These are phyloP conservation scores for Cuculus canorus DNA, from an alignment of 2,797 vertebrate genomes.

Conservation along the genomic window DNA sequence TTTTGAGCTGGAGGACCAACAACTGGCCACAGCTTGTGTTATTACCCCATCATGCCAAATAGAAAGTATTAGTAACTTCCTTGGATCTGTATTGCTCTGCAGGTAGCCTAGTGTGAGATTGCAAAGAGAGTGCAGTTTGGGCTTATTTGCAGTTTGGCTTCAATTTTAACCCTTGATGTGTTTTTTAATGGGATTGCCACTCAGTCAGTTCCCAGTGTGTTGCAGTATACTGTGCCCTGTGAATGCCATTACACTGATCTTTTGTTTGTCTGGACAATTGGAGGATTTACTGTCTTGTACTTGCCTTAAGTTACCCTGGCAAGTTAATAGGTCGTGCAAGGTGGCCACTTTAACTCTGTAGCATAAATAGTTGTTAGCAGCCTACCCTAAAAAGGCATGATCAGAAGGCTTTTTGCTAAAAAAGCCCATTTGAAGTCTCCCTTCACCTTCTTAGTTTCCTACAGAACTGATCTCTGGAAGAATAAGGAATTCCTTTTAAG, in stretches of 20 bases:
- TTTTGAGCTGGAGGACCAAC: not conserved
- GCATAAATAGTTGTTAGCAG: not conserved
- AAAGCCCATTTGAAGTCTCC: not conserved
- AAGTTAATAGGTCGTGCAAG: not conserved
- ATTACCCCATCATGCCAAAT: not conserved
- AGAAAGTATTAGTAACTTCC: not conserved
- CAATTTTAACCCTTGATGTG: not conserved
- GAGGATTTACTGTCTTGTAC: not conserved
- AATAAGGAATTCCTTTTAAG: not conserved
- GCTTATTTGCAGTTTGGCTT: not conserved
- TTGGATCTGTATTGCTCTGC: not conserved
- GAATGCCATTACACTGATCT: not conserved
- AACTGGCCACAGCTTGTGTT: not conserved
- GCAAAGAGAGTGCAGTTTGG: too few relatives aligned
- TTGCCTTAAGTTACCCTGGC: not conserved
- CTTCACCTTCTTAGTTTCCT: not conserved
- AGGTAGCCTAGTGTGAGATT: not conserved
- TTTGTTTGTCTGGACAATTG: not conserved
- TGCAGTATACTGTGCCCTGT: not conserved
- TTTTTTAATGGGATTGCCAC: not conserved
- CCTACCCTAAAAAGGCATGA: not conserved
- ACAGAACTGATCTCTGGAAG: rapidly evolving
- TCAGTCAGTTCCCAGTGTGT: not conserved
- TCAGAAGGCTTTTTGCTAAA: not conserved
- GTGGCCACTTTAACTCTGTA: not conserved